Percentiles rank a stretch among this genome's conserved stretches.
These are phyloP conservation scores for Malthinus seriepunctatus DNA, from an alignment of 2,888 invertebrate genomes.

Conservation along the genomic window DNA sequence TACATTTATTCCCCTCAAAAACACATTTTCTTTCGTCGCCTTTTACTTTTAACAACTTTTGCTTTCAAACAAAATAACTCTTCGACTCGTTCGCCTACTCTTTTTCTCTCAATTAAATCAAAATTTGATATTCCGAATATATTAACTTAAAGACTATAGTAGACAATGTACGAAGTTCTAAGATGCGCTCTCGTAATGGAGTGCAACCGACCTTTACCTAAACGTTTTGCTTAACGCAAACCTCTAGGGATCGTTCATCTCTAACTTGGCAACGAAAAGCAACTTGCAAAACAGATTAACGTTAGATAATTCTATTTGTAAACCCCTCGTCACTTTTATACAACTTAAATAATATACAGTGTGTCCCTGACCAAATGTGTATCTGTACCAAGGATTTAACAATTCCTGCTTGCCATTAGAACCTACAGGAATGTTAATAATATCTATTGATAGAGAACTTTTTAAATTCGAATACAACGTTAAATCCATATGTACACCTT, in stretches of 20 bases:
- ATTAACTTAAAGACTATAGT: neutral
- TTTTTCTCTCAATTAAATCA: neutral
- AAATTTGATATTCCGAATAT: neutral
- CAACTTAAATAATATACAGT: constrained; percentile 10
- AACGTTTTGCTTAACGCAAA: constrained; percentile 15
- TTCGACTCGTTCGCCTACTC: too few species aligned
- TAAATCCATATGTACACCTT: too few species aligned
- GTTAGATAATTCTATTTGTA: constrained; percentile 7
- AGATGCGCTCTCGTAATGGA: constrained; percentile 20
- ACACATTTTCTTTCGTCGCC: too few species aligned
- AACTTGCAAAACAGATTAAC: constrained; percentile 18
- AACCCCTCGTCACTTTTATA: constrained; percentile 4
- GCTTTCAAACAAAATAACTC: too few species aligned
- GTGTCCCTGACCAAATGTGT: too few species aligned
- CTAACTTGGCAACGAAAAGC: constrained; percentile 9
- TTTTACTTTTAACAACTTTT: too few species aligned
- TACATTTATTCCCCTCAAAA: too few species aligned
- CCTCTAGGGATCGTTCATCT: constrained; percentile 10
- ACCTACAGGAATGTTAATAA: too few species aligned
- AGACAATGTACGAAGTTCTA: neutral
- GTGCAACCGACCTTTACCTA: constrained; percentile 21
- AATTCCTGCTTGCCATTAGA: too few species aligned
- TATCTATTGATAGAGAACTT: too few species aligned
- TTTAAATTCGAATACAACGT: too few species aligned
- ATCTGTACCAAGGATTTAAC: too few species aligned